A percentile compares a stretch with the other conserved stretches of the same genome.
These are phyloP conservation scores for Cerastis rubricosa DNA, from an alignment of 2,888 invertebrate genomes.

Conservation along the genomic window DNA sequence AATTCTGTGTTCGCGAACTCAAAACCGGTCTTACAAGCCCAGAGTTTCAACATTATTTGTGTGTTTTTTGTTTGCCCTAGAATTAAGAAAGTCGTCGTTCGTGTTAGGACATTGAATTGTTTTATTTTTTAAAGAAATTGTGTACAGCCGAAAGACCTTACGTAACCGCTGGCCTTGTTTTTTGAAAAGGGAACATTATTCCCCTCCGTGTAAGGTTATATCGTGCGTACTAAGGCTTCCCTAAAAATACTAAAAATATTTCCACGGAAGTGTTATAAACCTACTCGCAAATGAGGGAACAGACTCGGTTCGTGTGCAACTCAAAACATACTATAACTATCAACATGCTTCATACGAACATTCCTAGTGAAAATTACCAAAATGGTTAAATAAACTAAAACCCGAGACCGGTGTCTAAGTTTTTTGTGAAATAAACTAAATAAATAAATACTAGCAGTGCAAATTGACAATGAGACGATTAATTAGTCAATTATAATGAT, in stretches of 20 bases:
- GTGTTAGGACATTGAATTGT: not conserved
- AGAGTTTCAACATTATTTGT: not conserved
- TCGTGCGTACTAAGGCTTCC: conserved; percentile 47
- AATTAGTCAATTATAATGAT: conserved; percentile 70
- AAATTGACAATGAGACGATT: conserved; percentile 23
- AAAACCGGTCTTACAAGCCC: not conserved
- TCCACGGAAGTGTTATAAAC: conserved; percentile 67
- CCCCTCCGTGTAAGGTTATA: conserved; percentile 58
- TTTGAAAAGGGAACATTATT: not conserved
- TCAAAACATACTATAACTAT: conserved; percentile 4
- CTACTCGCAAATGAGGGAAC: conserved; percentile 39
- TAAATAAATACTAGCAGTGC: conserved; percentile 21
- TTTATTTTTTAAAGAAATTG: not conserved
- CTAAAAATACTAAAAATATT: conserved; percentile 73
- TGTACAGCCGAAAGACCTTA: not conserved
- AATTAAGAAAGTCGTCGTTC: not conserved
- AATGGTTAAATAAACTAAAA: conserved; percentile 16
- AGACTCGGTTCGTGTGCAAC: conserved; percentile 11
- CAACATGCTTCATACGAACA: conserved; percentile 8
- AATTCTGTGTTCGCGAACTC: not conserved
- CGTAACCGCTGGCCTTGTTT: not conserved
- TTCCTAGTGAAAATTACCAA: conserved; percentile 18
- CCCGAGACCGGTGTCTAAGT: not conserved
- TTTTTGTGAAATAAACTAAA: conserved; percentile 5
- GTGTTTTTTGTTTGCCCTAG: not conserved